phyloP scores from a whole-genome alignment of 2,797 vertebrate genomes.

The Austrolebias charrua region DNA sequence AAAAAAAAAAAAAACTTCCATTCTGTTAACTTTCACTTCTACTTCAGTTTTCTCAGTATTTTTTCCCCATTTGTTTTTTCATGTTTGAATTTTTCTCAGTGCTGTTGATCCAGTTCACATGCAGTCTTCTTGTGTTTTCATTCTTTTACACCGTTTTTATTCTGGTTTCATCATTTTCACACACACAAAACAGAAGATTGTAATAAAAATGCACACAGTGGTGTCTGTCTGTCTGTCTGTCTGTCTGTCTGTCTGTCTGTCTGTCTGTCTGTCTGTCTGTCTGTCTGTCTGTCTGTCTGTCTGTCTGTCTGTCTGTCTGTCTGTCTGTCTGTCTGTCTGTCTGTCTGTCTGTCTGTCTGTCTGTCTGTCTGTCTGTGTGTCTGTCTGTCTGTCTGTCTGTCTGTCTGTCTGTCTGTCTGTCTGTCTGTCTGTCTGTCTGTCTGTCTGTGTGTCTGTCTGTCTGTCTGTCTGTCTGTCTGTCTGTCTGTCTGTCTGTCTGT shows the following conservation, averaged over 20 bases:
- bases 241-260: conserved; percentile 25
- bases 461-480: no score
- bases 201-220: conserved; percentile 15
- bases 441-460: no score
- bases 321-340: conserved; percentile 6
- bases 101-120: conserved; percentile 79
- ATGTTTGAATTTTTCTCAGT: conserved; percentile 78
- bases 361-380: no score
- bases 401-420: no score
- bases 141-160: conserved; percentile 79
- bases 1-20: conserved; percentile 79
- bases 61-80: conserved; percentile 16
- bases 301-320: conserved; percentile 78
- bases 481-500: no score
- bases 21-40: conserved; percentile 33
- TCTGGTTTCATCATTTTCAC: conserved; percentile 78
- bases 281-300: no score
- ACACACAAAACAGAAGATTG: conserved; percentile 17
- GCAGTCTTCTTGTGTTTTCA: conserved; percentile 80
- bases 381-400: no score
- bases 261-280: neutral
- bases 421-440: no score
- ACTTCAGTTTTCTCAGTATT: conserved; percentile 59
- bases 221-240: conserved; percentile 84
- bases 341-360: no score